Conservation (phyloP, 2,113 vertebrate species). For the Halichoeres trimaculatus region DNA sequence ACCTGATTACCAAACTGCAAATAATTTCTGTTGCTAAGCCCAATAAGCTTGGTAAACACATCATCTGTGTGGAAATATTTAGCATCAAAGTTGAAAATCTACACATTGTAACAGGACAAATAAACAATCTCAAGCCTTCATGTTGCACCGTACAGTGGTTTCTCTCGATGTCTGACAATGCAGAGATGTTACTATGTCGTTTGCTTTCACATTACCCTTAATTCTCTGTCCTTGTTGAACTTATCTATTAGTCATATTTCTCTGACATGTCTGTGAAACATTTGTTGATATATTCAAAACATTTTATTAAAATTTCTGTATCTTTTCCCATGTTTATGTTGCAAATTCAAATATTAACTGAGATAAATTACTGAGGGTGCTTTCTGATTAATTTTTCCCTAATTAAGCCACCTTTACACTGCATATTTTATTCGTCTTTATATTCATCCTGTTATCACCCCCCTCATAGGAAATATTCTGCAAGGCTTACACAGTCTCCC, state of each 20-base stretch:
- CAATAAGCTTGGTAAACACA: background rate
- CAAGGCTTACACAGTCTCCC: too few relatives aligned
- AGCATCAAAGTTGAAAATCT: too few relatives aligned
- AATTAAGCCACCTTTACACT: too few relatives aligned
- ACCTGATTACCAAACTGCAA: background rate
- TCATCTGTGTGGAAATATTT: too few relatives aligned
- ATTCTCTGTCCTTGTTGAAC: background rate
- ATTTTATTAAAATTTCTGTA: slow-evolving; percentile 35
- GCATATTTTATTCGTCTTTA: too few relatives aligned
- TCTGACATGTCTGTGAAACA: slow-evolving; percentile 16
- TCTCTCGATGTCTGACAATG: slow-evolving; percentile 2
- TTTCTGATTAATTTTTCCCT: too few relatives aligned
- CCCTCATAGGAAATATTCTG: too few relatives aligned
- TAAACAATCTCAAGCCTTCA: background rate
- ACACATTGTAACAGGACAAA: too few relatives aligned
- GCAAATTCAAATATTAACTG: too few relatives aligned
- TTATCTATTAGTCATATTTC: slow-evolving; percentile 22
- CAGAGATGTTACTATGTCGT: background rate
- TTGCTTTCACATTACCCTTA: background rate
- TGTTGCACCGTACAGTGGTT: slow-evolving; percentile 13
- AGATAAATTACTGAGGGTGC: too few relatives aligned
- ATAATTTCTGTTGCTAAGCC: background rate
- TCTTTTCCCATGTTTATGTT: background rate
- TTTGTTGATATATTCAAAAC: slow-evolving; percentile 31
- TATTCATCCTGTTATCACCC: too few relatives aligned